Conservation (phyloP, 2,113 vertebrate species). For the Grus americana region DNA sequence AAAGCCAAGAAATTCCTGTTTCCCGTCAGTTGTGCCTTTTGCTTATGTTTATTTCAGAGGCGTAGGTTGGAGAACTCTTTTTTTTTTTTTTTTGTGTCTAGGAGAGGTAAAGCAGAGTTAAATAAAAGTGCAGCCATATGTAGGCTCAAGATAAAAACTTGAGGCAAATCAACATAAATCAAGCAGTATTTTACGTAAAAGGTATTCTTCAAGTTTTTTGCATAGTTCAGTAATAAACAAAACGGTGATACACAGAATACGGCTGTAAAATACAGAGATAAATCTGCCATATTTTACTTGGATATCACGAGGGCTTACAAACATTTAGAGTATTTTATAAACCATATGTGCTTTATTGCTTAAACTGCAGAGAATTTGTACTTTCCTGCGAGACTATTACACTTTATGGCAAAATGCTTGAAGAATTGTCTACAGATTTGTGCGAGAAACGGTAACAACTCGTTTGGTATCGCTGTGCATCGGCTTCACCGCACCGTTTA, state of each 20-base stretch:
- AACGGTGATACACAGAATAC: background rate
- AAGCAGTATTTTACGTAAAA: background rate
- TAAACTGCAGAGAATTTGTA: background rate
- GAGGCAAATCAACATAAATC: conserved; percentile 3
- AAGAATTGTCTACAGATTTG: background rate
- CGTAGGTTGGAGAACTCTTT: background rate
- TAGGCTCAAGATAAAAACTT: background rate
- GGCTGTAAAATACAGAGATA: background rate
- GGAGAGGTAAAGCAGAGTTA: background rate
- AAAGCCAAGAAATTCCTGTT: background rate
- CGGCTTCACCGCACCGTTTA: background rate
- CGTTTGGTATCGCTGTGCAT: background rate
- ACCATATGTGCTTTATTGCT: conserved; percentile 26
- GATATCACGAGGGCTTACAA: background rate
- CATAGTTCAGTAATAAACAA: background rate
- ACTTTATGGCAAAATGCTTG: background rate
- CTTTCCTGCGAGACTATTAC: background rate
- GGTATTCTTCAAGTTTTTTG: background rate
- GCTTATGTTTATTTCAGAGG: background rate
- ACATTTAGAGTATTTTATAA: background rate
- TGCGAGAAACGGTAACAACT: background rate
- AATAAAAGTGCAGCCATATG: background rate
- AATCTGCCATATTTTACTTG: conserved; percentile 1
- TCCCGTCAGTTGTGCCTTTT: background rate
- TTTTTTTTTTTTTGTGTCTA: background rate